Percentiles rank a stretch among this genome's conserved stretches.
These are phyloP conservation scores for Ammospiza nelsoni DNA, from an alignment of 2,113 vertebrate genomes.

Conservation along the genomic window DNA sequence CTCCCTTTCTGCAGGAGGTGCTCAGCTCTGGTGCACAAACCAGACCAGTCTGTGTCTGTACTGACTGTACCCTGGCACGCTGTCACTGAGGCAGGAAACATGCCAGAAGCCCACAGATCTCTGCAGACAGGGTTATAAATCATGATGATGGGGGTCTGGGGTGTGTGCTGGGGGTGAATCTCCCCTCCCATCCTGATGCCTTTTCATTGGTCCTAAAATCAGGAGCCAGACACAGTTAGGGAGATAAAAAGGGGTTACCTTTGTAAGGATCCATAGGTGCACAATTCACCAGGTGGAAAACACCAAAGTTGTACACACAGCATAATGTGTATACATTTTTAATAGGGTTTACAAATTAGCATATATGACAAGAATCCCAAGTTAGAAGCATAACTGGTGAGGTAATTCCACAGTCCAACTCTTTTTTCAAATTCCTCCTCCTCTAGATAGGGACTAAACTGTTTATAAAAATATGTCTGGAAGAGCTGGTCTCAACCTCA, in stretches of 20 bases:
- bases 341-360: background rate
- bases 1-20: background rate
- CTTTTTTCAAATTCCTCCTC: accelerated
- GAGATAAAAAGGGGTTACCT: background rate
- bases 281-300: no score
- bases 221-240: background rate
- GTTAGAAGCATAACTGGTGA: background rate
- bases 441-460: background rate
- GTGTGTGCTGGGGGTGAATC: background rate
- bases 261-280: background rate
- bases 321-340: background rate
- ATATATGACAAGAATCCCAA: background rate
- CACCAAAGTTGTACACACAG: background rate
- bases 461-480: background rate
- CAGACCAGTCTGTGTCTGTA: background rate
- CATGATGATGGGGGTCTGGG: background rate
- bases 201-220: background rate
- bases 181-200: background rate
- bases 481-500: background rate
- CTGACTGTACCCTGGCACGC: background rate
- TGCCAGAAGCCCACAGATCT: background rate
- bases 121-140: background rate
- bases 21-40: background rate
- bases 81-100: background rate
- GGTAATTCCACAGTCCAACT: background rate